Conservation (phyloP, 2,113 vertebrate species). For the Arenaria interpres region DNA sequence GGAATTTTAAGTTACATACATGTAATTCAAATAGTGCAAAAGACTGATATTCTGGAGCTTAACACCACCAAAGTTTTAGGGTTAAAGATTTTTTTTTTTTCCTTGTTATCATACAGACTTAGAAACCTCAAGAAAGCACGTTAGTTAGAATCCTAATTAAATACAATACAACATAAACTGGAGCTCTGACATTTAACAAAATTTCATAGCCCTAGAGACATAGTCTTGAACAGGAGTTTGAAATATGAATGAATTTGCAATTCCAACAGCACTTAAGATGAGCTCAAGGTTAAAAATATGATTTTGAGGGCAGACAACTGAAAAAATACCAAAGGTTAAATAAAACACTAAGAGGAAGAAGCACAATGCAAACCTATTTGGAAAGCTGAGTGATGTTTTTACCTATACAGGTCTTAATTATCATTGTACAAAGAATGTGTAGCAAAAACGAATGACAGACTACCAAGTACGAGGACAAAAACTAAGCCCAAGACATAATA, state of each 20-base stretch:
- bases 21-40: neutral
- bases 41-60: neutral
- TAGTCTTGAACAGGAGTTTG: neutral
- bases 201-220: neutral
- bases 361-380: neutral
- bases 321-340: conserved; percentile 19
- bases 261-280: conserved; percentile 23
- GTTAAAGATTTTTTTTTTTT: neutral
- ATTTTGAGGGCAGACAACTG: neutral
- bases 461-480: neutral
- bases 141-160: conserved; percentile 38
- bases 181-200: conserved; percentile 53
- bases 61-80: neutral
- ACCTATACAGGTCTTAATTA: neutral
- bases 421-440: neutral
- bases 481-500: neutral
- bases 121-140: neutral
- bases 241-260: conserved; percentile 52
- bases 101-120: neutral
- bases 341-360: neutral
- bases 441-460: neutral
- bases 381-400: neutral
- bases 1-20: neutral
- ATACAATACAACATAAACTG: conserved; percentile 12
- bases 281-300: conserved; percentile 25